Conservation (phyloP, 2,113 vertebrate species). For the Struthio camelus region DNA sequence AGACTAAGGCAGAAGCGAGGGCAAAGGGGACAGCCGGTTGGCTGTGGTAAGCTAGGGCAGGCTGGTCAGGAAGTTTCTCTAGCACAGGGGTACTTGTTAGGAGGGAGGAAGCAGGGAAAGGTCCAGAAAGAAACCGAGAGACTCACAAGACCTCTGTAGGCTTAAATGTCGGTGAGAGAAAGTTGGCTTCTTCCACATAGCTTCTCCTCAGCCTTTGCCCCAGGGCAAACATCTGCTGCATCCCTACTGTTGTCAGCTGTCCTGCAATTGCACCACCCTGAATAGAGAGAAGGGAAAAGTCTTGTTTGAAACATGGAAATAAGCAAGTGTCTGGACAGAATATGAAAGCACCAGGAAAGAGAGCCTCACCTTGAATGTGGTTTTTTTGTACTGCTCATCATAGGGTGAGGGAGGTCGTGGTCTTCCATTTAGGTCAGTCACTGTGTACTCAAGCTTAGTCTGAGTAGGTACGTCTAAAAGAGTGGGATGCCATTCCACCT, state of each 20-base stretch:
- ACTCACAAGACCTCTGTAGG: slow-evolving; percentile 93
- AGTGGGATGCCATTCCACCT: slow-evolving; percentile 86
- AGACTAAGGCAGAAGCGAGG: neutral
- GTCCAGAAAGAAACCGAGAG: neutral
- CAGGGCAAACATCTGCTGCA: slow-evolving; percentile 91
- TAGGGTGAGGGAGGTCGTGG: slow-evolving; percentile 79
- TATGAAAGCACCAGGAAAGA: fast-evolving
- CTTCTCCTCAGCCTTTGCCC: slow-evolving; percentile 84
- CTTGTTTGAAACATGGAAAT: neutral
- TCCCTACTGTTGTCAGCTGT: slow-evolving; percentile 92
- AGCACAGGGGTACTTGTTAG: neutral
- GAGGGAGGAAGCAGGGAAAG: neutral
- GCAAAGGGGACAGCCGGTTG: neutral
- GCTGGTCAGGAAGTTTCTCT: neutral
- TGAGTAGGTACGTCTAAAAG: slow-evolving; percentile 84
- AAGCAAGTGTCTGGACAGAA: neutral
- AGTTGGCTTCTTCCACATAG: slow-evolving; percentile 81
- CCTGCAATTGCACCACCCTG: slow-evolving; percentile 89
- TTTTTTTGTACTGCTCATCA: slow-evolving; percentile 80
- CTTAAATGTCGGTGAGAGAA: slow-evolving; percentile 85
- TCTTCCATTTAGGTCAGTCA: slow-evolving; percentile 86
- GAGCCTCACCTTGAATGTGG: slow-evolving; percentile 68
- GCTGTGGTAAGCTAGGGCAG: neutral
- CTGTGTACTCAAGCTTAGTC: slow-evolving; percentile 83
- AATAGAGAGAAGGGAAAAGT: neutral